Evolutionary conservation across 1,140 invertebrate species (phyloP).

Genomic region (Sminthurinus signatus): DNA sequence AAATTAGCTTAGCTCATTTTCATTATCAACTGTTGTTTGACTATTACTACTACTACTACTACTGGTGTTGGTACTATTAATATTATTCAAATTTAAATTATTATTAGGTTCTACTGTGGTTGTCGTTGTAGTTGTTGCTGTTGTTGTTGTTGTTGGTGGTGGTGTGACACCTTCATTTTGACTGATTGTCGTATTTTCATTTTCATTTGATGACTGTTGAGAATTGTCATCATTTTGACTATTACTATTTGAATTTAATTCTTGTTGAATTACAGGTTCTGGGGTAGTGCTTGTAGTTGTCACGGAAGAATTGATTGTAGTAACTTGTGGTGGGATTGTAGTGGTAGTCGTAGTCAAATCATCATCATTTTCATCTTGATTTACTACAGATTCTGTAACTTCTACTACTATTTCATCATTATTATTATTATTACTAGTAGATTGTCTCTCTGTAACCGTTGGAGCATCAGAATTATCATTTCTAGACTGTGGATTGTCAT

Average conservation of each 20-base stretch:
- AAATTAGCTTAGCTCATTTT: slow-evolving; percentile 8
- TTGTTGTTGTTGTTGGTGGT: slow-evolving; percentile 1
- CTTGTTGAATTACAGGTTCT: background rate
- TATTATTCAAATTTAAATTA: background rate
- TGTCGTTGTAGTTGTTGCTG: slow-evolving; percentile 9
- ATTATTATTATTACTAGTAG: too few relatives aligned
- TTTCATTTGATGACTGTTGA: background rate
- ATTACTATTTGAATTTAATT: background rate
- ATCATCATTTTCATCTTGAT: too few relatives aligned
- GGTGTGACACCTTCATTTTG: background rate
- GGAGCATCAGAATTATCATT: too few relatives aligned
- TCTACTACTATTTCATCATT: too few relatives aligned
- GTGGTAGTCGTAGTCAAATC: too few relatives aligned
- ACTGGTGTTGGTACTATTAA: background rate
- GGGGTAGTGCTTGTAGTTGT: background rate
- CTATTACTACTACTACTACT: background rate
- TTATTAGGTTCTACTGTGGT: background rate
- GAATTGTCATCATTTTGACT: background rate
- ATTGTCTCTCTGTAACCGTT: too few relatives aligned
- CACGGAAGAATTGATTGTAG: too few relatives aligned
- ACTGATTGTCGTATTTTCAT: background rate
- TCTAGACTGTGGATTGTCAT: too few relatives aligned
- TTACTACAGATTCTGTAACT: too few relatives aligned
- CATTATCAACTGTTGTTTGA: background rate
- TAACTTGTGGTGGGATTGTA: too few relatives aligned